Percentiles rank a stretch among this genome's conserved stretches.
phyloP scores from a whole-genome alignment of 2,113 vertebrate genomes.

The Sylvia atricapilla region DNA sequence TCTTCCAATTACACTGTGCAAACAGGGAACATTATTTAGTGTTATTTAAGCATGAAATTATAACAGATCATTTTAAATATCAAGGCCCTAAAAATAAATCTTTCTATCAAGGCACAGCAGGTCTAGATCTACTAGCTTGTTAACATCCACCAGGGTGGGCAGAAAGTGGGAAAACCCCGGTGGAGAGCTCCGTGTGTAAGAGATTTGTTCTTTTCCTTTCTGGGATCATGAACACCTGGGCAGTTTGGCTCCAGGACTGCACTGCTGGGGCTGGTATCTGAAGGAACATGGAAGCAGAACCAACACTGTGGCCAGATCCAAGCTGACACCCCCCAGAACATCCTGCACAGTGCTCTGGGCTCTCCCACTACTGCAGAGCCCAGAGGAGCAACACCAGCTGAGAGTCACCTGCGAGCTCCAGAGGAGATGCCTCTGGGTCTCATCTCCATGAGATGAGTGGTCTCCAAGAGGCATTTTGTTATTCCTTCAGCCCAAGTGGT shows the following conservation, averaged over 20 bases:
- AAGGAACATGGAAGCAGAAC: not conserved
- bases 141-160: constrained; percentile 59
- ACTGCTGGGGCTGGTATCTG: not conserved
- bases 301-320: rapidly evolving
- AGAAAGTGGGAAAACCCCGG: constrained; percentile 44
- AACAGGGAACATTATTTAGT: constrained; percentile 75
- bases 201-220: not conserved
- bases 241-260: rapidly evolving
- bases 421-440: not conserved
- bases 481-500: not conserved
- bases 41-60: constrained; percentile 82
- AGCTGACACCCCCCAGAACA: not conserved
- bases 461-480: not conserved
- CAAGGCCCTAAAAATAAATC: constrained; percentile 77
- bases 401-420: rapidly evolving
- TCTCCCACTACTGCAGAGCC: not conserved
- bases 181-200: not conserved
- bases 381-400: not conserved
- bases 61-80: constrained; percentile 79
- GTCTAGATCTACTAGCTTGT: constrained; percentile 69
- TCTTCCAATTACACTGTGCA: constrained; percentile 75
- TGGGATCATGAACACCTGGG: not conserved
- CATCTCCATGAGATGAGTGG: rapidly evolving
- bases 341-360: not conserved
- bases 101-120: constrained; percentile 69